Evolutionary conservation across 2,113 vertebrate species (phyloP), one percentile per base, ranked within the genome.

Genomic region (Hippocampus zosterae): DNA sequence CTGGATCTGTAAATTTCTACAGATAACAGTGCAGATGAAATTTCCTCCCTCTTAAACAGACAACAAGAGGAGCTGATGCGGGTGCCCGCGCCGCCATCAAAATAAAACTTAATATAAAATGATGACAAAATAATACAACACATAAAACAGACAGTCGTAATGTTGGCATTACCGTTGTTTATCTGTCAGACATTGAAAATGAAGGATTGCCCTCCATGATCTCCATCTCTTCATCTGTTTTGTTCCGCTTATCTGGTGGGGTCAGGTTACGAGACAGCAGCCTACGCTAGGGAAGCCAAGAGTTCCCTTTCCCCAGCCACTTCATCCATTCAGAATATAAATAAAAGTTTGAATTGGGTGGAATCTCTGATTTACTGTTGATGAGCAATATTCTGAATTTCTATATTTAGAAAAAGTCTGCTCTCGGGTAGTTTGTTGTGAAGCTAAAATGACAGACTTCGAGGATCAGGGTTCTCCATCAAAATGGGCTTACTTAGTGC

Each of bases 401-500:
- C 52, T 3, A 7, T 11, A 55, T 55, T 64, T 71, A 44, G 67
- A 46, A 64, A 44, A 55, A 57, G 56, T 60, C 62, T 69, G 53
- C 56, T 75, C 65, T 50, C 69, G 70, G 60, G 52, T 19, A 78
- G 65, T 42, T 18, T 56, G 77, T 25, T 81, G 70, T 76, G 74
- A 71, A 72, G 66, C 63, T 27, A 10, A 42, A 50, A 65, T 48
- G 65, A 67, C 63, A 19, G 16, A 78, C 29, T 9, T 27, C n/a
- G 42, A 40, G 42, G 64, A 67, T 78, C 71, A 60, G 41, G 70
- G 69, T 62, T 70, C 7, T 65, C 53, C 13, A 15, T 65, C 75
- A 83, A 62, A 72, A 74, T 66, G 42, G 56, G 70, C 70, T 86
- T 77, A 74, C 70, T 86, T 77, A 74, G 21, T 69, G 69, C 69